Percentiles rank a stretch among this genome's conserved stretches.
Conservation (phyloP, 2,113 vertebrate genomes). For the Oncorhynchus mykiss region DNA sequence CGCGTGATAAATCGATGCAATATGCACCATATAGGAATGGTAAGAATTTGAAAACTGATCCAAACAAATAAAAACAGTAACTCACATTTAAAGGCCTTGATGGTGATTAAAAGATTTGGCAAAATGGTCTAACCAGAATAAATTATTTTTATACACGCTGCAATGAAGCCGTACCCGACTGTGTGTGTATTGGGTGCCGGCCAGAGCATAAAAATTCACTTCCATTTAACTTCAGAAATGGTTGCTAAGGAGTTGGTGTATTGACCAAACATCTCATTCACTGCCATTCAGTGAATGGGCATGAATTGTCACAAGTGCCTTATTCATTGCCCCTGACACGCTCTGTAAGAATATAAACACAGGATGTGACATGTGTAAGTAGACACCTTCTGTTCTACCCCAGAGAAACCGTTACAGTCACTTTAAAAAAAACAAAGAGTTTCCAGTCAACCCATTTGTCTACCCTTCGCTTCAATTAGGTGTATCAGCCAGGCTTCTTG, state of each 20-base stretch:
- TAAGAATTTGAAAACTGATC: constrained; percentile 47
- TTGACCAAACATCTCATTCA: constrained; percentile 54
- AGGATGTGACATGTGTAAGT: constrained; percentile 58
- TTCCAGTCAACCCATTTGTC: constrained; percentile 45
- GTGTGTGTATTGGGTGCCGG: constrained; percentile 39
- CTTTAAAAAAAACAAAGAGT: constrained; percentile 36
- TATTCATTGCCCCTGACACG: constrained; percentile 37
- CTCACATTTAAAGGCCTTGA: constrained; percentile 39
- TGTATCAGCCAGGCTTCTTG: constrained; percentile 27
- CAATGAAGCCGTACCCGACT: constrained; percentile 43
- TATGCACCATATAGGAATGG: constrained; percentile 38
- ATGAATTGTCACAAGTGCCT: constrained; percentile 38
- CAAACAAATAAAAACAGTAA: constrained; percentile 34
- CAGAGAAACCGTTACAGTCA: constrained; percentile 46
- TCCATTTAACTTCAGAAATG: constrained; percentile 55
- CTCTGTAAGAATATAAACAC: constrained; percentile 48
- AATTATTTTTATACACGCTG: constrained; percentile 61
- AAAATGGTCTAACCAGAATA: constrained; percentile 45
- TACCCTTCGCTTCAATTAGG: constrained; percentile 35
- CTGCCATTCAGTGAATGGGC: constrained; percentile 47
- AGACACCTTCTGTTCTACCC: constrained; percentile 43
- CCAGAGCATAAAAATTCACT: constrained; percentile 51
- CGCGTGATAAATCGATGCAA: constrained; percentile 46
- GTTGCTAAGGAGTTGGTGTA: constrained; percentile 52
- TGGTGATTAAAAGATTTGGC: constrained; percentile 59